Evolutionary conservation across 92 coral and sea anemone species (phyloP), one percentile per base, ranked within the genome.

Genomic region (Umimayanthus chanpuru): DNA sequence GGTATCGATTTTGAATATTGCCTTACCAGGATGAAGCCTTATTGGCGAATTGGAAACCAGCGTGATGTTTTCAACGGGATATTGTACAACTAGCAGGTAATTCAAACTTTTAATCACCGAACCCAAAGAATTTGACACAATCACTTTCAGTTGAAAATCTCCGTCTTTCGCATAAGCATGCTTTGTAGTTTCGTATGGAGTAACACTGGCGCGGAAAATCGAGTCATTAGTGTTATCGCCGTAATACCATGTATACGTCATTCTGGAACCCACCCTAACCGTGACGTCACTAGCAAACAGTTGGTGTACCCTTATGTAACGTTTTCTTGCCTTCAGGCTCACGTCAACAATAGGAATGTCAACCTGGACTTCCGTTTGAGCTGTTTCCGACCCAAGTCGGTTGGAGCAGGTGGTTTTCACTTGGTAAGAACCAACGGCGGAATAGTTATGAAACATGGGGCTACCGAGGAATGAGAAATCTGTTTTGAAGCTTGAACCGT

Each of bases 291-390:
- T 89, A 18, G 82, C 73, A 20, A 94, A 84, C 40, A 88, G 71
- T 80, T 95, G 87, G 43, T 84, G 84, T 25, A 95, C 98, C 87
- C 88, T 88, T 79, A 96, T 88, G 88, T 90, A 96, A 32, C 89
- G 94, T 77, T 88, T 80, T 20, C 74, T 74, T 58, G 85, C 81
- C 15, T 89, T 86, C 49, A 96, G 87, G 3, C 78, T 89, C 14
- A 92, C 94, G 79, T 76, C 89, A n/a, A 78, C 87, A 72, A 96
- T 89, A 0, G 98, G 93, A 30, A 93, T 85, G 78, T 96, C 99
- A 11, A 96, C 96, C 7, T 91, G 92, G 5, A 92, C 92, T 21
- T 76, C 77, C 43, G 80, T 67, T 79, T 70, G 79, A 26, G 91
- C 90, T 30, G 89, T 83, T 65, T 67, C 79, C 1, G 89, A 75